Evolutionary conservation across 2,888 invertebrate species (phyloP).

Genomic region (Eupithecia abbreviata): DNA sequence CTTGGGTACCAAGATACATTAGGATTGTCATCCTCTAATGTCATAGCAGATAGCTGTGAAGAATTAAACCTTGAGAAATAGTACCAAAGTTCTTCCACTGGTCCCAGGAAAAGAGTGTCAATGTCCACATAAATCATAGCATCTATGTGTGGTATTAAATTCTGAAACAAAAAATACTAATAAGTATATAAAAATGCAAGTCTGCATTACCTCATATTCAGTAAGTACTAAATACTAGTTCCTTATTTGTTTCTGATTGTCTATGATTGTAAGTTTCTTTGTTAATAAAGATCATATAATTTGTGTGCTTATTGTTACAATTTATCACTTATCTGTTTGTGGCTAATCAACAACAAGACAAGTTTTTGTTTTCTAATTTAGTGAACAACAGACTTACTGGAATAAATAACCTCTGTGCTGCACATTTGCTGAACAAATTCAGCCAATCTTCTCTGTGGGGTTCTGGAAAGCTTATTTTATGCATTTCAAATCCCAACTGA

Average conservation of each 20-base stretch:
- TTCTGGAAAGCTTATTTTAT: conserved; percentile 90
- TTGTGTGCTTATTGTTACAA: neutral
- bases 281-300: neutral
- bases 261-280: too few relatives aligned
- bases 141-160: conserved; percentile 90
- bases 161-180: conserved; percentile 78
- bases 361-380: neutral
- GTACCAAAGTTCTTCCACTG: conserved; percentile 92
- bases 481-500: conserved; percentile 89
- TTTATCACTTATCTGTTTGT: neutral
- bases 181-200: too few relatives aligned
- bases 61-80: conserved; percentile 91
- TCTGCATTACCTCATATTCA: too few relatives aligned
- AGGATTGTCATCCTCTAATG: conserved; percentile 96
- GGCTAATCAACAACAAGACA: neutral
- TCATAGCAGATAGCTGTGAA: conserved; percentile 93
- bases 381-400: conserved; percentile 87
- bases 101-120: conserved; percentile 94
- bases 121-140: conserved; percentile 96
- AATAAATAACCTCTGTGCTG: conserved; percentile 95
- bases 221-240: too few relatives aligned
- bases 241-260: too few relatives aligned
- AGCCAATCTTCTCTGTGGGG: conserved; percentile 91
- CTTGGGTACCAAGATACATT: conserved; percentile 97
- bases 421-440: conserved; percentile 96